Evolutionary conservation across 2,797 vertebrate genomes (phyloP).

Genomic region (Enteromius fasciolatus): DNA sequence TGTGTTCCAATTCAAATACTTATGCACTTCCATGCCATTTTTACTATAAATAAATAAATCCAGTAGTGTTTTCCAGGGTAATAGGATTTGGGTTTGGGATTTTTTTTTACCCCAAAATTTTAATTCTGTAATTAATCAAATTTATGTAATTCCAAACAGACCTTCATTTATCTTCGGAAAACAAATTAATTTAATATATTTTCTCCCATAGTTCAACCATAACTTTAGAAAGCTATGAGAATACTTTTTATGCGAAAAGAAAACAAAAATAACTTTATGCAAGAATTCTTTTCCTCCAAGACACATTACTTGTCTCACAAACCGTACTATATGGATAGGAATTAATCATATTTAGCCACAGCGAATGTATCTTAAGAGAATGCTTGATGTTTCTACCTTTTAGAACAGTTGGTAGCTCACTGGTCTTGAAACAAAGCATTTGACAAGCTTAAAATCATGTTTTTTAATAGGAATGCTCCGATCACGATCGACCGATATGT

Average conservation of each 20-base stretch:
- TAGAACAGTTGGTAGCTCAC: not conserved
- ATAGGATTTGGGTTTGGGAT: not conserved
- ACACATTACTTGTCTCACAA: not conserved
- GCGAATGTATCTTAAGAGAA: not conserved
- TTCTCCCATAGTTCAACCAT: too few species aligned
- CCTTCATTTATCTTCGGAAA: not conserved
- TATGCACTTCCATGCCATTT: not conserved
- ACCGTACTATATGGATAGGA: not conserved
- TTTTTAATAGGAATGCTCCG: too few species aligned
- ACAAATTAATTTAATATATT: too few species aligned
- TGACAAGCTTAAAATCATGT: not conserved
- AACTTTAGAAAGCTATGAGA: not conserved
- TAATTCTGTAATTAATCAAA: not conserved
- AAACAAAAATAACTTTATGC: not conserved
- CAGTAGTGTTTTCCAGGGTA: not conserved
- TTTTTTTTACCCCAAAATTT: not conserved
- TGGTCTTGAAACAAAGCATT: not conserved
- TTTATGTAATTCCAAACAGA: not conserved
- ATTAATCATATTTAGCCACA: not conserved
- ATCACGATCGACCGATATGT: too few species aligned
- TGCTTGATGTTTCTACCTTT: not conserved
- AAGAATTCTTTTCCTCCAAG: too few species aligned
- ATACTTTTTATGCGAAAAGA: not conserved
- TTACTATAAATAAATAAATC: not conserved
- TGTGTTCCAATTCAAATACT: not conserved